Conservation (phyloP, 2,888 invertebrate species). For the Glyphotaelius pellucidus region DNA sequence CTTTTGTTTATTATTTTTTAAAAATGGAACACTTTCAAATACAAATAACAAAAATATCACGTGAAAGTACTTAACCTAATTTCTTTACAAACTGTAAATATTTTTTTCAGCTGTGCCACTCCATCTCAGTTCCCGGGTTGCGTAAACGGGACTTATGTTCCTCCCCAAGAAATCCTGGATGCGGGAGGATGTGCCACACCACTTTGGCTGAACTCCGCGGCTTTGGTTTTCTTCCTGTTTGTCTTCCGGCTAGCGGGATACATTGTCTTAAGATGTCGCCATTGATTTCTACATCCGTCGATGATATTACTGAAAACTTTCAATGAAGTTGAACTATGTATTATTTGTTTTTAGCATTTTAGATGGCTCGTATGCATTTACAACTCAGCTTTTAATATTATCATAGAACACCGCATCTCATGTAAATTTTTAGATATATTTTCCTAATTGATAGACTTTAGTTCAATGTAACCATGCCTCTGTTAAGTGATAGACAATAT, state of each 20-base stretch:
- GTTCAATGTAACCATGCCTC: conserved; percentile 14
- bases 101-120: conserved; percentile 79
- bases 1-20: not conserved
- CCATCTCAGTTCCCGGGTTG: conserved; percentile 83
- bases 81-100: not conserved
- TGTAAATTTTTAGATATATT: conserved; percentile 33
- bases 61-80: not conserved
- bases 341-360: conserved; percentile 48
- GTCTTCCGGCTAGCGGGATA: conserved; percentile 85
- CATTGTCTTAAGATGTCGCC: conserved; percentile 83
- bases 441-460: conserved; percentile 54
- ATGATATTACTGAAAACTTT: conserved; percentile 15
- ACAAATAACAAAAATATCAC: not conserved
- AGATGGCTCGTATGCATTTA: conserved; percentile 47
- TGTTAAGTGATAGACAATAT: conserved; percentile 32
- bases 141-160: conserved; percentile 79
- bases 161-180: conserved; percentile 81
- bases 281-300: conserved; percentile 72
- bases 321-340: conserved; percentile 38
- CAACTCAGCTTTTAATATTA: conserved; percentile 43
- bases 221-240: conserved; percentile 83
- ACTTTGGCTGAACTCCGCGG: conserved; percentile 85
- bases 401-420: conserved; percentile 37
- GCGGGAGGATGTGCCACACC: conserved; percentile 81
- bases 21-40: not conserved